Evolutionary conservation across 2,113 vertebrate genomes (phyloP), one percentile per base, ranked within the genome.

Genomic region (Balaenoptera acutorostrata): DNA sequence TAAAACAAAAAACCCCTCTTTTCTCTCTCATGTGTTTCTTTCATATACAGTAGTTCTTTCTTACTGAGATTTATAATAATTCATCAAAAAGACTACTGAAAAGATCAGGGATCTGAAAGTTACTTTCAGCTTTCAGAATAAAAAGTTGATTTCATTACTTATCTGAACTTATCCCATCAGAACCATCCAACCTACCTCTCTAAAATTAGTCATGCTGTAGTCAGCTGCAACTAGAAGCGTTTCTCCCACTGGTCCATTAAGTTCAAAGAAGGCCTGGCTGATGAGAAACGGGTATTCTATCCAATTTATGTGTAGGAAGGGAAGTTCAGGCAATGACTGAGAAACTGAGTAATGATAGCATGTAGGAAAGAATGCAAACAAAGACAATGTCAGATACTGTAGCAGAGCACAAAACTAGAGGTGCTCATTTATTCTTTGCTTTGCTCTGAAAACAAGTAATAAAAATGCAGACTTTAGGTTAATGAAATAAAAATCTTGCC

Each of bases 361-460:
- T 36, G 21, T 1, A 39, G 81, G 55, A 71, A 72, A 89, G 61
- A 83, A 41, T 2, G 0, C 36, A 83, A 72, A 39, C 57, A 92
- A 88, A 91, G 80, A 55, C 21, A 59, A 46, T 1, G 31, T n/a
- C 17, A 66, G 55, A 25, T 59, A 9, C 1, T 52, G 9, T 0
- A 71, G 46, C 39, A 55, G 52, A 49, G 17, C 59, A 20, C 49
- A 33, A 49, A 82, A n/a, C 25, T 27, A 61, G 39, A 31, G 18
- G 12, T 14, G 25, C 52, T 55, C 66, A 18, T 33, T 71, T 63
- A 90, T 31, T 75, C 63, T 91, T 61, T 90, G 52, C 61, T 95
- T 96, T 88, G 52, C 15, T 92, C 52, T 75, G 81, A 49, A 96
- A 97, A 96, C n/a, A 92, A 92, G 72, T 63, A 92, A 69, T 66